Base-by-base conservation (phyloP, 2,113 vertebrate genomes). In the Emberiza fucata region DNA sequence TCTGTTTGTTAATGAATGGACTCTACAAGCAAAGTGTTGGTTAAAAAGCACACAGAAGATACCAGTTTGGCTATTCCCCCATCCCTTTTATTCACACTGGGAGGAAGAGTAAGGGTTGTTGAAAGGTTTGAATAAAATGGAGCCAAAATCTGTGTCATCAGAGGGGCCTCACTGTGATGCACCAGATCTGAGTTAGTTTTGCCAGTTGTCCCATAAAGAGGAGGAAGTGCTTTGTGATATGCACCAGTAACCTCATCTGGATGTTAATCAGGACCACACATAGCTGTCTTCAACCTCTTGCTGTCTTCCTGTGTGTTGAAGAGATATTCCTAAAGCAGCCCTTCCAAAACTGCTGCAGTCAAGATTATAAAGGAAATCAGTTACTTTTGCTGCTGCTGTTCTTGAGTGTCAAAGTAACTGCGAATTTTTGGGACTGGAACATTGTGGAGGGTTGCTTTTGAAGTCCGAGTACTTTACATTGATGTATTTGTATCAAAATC, bases 81-180 rank as follows among this genome's bases (percentile, higher is more conserved):
- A 12, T 87, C 25, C 22, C 13, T 82, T 72, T 88, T 40, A 27
- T 63, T 88, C 33, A 12, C 21, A 1, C 14, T 33, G 33, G n/a
- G 50, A 76, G 16, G 60, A 81, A 50, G 47, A 39, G 6, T 78
- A 39, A 37, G 80, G 23, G 27, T 61, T 39, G 63, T 64, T 71
- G 63, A 78, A 81, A 95, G 51, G 33, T 27, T 50, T 93, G 47
- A 78, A 75, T 90, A 66, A 84, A 81, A 53, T 7, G 21, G 25
- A 78, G 51, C n/a, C 37, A 80, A 85, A 82, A 64, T 68, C 8
- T 8, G 44, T 44, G 25, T 64, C 37, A 12, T 39, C 37, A 11
- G 37, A 70, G 69, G 25, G 35, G 16, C 28, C 50, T 24, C 31
- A 1, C 28, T 56, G 39, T 3, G 14, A 33, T 0, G 0, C 8